Evolutionary conservation across 2,113 vertebrate genomes (phyloP).

Genomic region (Thunnus maccoyii): DNA sequence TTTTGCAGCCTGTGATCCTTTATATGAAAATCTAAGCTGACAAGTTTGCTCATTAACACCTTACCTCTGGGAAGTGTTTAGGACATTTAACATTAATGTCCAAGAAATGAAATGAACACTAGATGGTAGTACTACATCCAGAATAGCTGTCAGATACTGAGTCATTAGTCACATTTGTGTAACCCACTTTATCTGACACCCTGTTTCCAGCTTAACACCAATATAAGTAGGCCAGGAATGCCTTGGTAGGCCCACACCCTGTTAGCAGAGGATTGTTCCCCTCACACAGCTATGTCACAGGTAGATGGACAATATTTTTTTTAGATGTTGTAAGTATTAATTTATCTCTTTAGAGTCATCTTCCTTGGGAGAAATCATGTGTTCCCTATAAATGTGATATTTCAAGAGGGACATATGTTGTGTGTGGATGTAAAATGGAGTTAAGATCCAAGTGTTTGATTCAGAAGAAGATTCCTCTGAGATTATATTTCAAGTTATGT

Average conservation of each 20-base stretch:
- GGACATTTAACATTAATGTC: background rate
- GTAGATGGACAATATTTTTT: background rate
- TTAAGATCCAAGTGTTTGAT: no score
- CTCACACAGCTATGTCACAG: background rate
- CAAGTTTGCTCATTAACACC: background rate
- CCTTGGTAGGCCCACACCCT: background rate
- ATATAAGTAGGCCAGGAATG: background rate
- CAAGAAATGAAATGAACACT: constrained; percentile 57
- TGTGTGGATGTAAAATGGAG: background rate
- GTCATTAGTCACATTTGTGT: constrained; percentile 15
- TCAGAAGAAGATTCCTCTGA: no score
- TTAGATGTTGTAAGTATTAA: background rate
- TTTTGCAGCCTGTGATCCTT: background rate
- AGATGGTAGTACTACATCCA: constrained; percentile 66
- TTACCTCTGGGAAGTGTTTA: background rate
- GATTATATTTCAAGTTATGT: no score
- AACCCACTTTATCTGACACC: background rate
- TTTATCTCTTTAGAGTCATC: background rate
- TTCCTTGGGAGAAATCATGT: background rate
- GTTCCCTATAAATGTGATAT: background rate
- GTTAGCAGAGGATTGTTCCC: background rate
- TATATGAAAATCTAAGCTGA: background rate
- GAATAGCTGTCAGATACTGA: constrained; percentile 23
- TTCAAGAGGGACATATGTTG: background rate
- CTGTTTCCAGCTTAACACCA: background rate